phyloP scores from a whole-genome alignment of 2,888 invertebrate genomes.

The Folsomia manolachei region DNA sequence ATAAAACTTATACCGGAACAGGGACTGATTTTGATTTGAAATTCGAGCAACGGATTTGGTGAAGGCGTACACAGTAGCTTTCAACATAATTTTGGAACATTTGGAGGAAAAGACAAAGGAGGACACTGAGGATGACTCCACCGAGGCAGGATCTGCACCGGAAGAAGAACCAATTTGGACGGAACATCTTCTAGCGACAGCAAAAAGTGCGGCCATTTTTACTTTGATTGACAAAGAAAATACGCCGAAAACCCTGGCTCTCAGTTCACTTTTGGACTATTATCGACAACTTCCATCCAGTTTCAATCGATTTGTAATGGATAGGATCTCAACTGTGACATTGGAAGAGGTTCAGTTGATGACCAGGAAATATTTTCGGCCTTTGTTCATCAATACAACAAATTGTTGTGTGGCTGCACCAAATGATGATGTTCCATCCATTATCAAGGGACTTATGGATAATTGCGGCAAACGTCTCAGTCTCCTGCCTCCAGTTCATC shows the following conservation, averaged over 20 bases:
- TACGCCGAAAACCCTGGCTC: conserved; percentile 34
- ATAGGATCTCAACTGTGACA: conserved; percentile 3
- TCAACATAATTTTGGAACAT: conserved; percentile 68
- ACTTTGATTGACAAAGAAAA: conserved; percentile 70
- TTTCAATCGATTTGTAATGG: conserved; percentile 17
- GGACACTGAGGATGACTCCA: conserved; percentile 54
- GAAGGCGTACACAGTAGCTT: conserved; percentile 74
- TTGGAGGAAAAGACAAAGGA: conserved; percentile 53
- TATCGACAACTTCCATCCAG: conserved; percentile 63
- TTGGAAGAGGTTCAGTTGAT: conserved; percentile 24
- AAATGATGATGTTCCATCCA: conserved; percentile 8
- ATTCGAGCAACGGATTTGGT: conserved; percentile 78
- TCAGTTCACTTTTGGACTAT: conserved; percentile 67
- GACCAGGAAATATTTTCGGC: conserved; percentile 23
- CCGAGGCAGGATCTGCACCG: conserved; percentile 13
- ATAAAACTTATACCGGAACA: conserved; percentile 58
- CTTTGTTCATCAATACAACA: conserved; percentile 23
- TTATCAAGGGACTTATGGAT: conserved; percentile 28
- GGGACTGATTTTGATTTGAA: conserved; percentile 68
- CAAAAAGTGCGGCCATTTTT: conserved; percentile 80
- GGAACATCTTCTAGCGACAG: conserved; percentile 71
- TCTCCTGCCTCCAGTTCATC: conserved; percentile 26
- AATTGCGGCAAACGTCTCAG: conserved; percentile 25
- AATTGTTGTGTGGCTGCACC: conserved; percentile 24
- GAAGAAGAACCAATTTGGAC: conserved; percentile 60